phyloP scores from a whole-genome alignment of 2,797 vertebrate genomes.

The Leuciscus waleckii region DNA sequence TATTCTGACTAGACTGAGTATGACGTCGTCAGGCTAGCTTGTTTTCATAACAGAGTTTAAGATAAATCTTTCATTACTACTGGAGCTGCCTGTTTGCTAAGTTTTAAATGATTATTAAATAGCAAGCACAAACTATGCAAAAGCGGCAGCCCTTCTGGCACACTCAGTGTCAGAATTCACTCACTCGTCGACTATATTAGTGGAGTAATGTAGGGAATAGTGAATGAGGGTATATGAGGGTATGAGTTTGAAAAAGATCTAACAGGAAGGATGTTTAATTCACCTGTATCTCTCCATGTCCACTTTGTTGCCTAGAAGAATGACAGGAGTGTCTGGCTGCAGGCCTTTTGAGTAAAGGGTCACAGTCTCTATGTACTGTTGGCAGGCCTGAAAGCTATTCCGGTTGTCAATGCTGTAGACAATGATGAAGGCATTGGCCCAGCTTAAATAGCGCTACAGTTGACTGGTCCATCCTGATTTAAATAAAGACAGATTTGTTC shows the following conservation, averaged over 20 bases:
- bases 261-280: neutral
- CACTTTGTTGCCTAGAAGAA: slow-evolving; percentile 92
- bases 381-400: slow-evolving; percentile 84
- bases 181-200: neutral
- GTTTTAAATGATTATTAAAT: neutral
- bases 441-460: slow-evolving; percentile 89
- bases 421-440: slow-evolving; percentile 89
- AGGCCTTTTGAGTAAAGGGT: slow-evolving; percentile 76
- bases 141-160: neutral
- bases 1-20: too few species aligned
- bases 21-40: too few species aligned
- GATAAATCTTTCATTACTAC: too few species aligned
- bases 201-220: neutral
- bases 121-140: neutral
- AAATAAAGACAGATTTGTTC: slow-evolving; percentile 22
- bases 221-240: neutral
- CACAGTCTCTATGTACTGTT: slow-evolving; percentile 84
- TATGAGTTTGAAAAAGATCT: neutral
- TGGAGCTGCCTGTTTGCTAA: neutral
- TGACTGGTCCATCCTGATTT: slow-evolving; percentile 82
- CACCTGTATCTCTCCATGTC: slow-evolving; percentile 97
- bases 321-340: slow-evolving; percentile 76
- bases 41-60: too few species aligned
- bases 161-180: too few species aligned
- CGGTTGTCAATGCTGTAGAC: slow-evolving; percentile 89